Percentiles rank a stretch among this genome's conserved stretches.
These are phyloP conservation scores for Charanyca ferruginea DNA, from an alignment of 2,888 invertebrate species.

Conservation along the genomic window DNA sequence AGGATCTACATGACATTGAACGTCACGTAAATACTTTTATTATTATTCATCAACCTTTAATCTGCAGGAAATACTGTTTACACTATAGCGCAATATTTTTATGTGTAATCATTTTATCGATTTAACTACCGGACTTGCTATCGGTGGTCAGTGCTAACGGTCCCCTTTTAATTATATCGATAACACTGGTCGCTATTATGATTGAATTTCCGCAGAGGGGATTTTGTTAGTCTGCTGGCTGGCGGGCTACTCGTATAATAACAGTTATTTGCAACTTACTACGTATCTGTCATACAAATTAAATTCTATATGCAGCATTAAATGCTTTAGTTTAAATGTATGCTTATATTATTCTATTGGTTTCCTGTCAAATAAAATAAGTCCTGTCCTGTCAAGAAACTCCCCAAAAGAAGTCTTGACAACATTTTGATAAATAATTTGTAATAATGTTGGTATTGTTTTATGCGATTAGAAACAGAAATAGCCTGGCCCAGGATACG, in stretches of 20 bases:
- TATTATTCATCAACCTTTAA: constrained; percentile 15
- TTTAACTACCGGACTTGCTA: constrained; percentile 22
- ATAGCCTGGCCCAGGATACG: too few relatives aligned
- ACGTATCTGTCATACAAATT: not conserved
- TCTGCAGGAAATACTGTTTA: constrained; percentile 40
- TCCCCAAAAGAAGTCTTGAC: too few relatives aligned
- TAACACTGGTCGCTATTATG: constrained; percentile 64
- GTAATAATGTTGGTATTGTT: too few relatives aligned
- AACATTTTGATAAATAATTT: too few relatives aligned
- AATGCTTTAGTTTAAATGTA: not conserved
- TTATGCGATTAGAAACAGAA: too few relatives aligned
- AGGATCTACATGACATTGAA: constrained; percentile 1
- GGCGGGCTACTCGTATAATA: constrained; percentile 38
- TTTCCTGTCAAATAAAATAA: not conserved
- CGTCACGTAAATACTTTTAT: constrained; percentile 9
- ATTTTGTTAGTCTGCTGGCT: constrained; percentile 44
- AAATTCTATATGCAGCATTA: not conserved
- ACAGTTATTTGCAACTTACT: constrained; percentile 32
- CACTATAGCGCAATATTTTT: constrained; percentile 29
- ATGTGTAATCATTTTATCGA: constrained; percentile 40
- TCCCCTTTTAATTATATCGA: constrained; percentile 59
- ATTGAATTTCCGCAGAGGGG: constrained; percentile 70
- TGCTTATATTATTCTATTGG: not conserved
- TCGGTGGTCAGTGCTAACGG: constrained; percentile 45
- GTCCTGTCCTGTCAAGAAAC: too few relatives aligned